Evolutionary conservation across 30 jellyfish, hydroid and myxozoan genomes (phyloP).

Genomic region (Aurelia coerulea): DNA sequence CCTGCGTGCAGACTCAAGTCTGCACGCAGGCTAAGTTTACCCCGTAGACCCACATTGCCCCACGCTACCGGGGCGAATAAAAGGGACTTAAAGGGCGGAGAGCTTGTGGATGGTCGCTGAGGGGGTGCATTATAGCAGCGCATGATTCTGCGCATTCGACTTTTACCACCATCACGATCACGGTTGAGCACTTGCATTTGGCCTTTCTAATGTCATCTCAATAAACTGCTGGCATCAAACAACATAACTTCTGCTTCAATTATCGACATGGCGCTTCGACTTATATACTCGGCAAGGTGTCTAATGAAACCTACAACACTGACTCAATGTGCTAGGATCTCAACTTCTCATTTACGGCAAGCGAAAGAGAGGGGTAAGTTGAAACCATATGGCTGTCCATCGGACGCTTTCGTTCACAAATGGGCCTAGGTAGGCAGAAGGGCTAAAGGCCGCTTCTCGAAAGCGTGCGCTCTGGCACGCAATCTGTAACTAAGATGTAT

Average conservation of each 20-base stretch:
- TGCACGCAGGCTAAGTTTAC: no score
- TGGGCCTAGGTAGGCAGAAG: no score
- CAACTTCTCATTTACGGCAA: slow-evolving; percentile 32
- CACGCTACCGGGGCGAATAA: no score
- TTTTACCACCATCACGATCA: no score
- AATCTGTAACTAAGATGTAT: no score
- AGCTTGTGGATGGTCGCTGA: no score
- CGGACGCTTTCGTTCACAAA: slow-evolving; percentile 59
- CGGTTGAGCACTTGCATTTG: not conserved
- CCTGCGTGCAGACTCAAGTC: no score
- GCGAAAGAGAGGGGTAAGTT: slow-evolving; percentile 60
- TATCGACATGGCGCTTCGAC: slow-evolving; percentile 62
- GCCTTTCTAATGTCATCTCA: not conserved
- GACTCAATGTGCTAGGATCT: slow-evolving; percentile 35
- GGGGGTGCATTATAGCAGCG: not conserved
- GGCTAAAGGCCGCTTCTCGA: no score
- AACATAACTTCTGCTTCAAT: slow-evolving; percentile 12
- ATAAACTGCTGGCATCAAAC: no score
- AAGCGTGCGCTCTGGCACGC: no score
- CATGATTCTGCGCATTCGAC: not conserved
- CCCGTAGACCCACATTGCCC: no score
- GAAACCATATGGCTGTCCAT: not conserved
- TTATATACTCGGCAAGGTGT: slow-evolving; percentile 46
- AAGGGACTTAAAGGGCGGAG: no score
- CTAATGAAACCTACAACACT: slow-evolving; percentile 30